phyloP scores from a whole-genome alignment of 2,888 invertebrate species.

The Lasius platythorax region DNA sequence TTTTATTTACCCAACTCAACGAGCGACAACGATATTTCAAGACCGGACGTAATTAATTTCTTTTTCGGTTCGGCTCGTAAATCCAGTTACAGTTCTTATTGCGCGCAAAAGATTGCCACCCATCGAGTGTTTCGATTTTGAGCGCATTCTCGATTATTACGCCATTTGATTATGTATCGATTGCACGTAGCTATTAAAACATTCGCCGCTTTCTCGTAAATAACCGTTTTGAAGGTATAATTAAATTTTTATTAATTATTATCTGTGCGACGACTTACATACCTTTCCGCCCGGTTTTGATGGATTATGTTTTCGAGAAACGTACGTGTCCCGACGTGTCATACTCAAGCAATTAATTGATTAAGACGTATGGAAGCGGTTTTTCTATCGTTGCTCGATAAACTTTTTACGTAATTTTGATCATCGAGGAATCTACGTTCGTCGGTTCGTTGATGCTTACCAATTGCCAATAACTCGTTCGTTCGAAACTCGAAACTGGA shows the following conservation, averaged over 20 bases:
- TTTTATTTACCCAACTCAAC: conserved; percentile 42
- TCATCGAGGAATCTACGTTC: conserved; percentile 22
- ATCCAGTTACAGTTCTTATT: conserved; percentile 14
- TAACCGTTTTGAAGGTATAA: conserved; percentile 14
- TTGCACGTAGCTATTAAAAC: conserved; percentile 12
- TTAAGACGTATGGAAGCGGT: conserved; percentile 20
- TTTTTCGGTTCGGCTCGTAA: neutral
- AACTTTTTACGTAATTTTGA: conserved; percentile 14
- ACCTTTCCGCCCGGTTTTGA: conserved; percentile 22
- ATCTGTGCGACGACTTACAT: conserved; percentile 58
- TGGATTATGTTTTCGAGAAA: conserved; percentile 27
- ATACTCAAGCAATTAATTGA: conserved; percentile 28
- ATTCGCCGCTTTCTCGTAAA: conserved; percentile 24
- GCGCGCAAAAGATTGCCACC: conserved; percentile 34
- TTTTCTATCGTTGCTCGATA: conserved; percentile 18
- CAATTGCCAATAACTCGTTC: conserved; percentile 36
- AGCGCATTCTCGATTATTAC: conserved; percentile 42
- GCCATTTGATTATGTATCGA: conserved; percentile 39
- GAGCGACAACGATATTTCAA: conserved; percentile 32
- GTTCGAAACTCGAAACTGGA: conserved; percentile 43
- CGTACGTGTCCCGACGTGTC: conserved; percentile 14
- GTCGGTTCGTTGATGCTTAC: conserved; percentile 41
- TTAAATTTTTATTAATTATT: conserved; percentile 56
- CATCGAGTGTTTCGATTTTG: conserved; percentile 45
- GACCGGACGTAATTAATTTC: neutral